Percentiles rank a stretch among this genome's conserved stretches.
Evolutionary conservation across 2,888 invertebrate species (phyloP).

Genomic region (Acrobeloides nanus): DNA sequence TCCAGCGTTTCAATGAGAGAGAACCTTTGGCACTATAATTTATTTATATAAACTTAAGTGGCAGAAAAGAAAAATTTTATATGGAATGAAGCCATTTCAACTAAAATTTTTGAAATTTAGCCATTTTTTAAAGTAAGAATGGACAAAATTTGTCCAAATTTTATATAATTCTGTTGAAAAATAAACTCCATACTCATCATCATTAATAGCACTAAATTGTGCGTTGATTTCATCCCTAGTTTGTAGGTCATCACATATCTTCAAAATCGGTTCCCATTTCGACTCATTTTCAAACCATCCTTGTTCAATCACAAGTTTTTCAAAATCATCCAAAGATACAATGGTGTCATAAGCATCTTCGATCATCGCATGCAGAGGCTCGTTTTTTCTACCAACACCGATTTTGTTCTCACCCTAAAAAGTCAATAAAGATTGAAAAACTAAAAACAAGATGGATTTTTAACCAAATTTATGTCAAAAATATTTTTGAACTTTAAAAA

Average conservation of each 20-base stretch:
- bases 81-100: too few species aligned
- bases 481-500: not conserved
- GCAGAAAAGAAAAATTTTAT: too few species aligned
- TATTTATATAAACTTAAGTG: too few species aligned
- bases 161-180: too few species aligned
- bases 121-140: conserved; percentile 14
- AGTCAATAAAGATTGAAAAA: too few species aligned
- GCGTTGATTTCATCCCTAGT: conserved; percentile 12
- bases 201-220: conserved; percentile 8
- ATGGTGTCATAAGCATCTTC: conserved; percentile 30
- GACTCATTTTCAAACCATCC: conserved; percentile 40
- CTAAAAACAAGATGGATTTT: too few species aligned
- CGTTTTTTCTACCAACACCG: conserved; percentile 9
- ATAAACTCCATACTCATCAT: too few species aligned
- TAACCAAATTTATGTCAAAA: not conserved
- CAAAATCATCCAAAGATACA: conserved; percentile 36
- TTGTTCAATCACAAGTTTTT: conserved; percentile 45
- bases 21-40: too few species aligned
- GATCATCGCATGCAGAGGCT: conserved; percentile 22
- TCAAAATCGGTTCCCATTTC: conserved; percentile 19
- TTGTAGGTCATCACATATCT: conserved; percentile 21
- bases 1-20: conserved; percentile 24
- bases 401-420: too few species aligned
- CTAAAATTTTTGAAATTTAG: too few species aligned
- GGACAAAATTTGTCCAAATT: conserved; percentile 7